Conservation (phyloP, 2,888 invertebrate genomes). For the Synanthedon formicaeformis region DNA sequence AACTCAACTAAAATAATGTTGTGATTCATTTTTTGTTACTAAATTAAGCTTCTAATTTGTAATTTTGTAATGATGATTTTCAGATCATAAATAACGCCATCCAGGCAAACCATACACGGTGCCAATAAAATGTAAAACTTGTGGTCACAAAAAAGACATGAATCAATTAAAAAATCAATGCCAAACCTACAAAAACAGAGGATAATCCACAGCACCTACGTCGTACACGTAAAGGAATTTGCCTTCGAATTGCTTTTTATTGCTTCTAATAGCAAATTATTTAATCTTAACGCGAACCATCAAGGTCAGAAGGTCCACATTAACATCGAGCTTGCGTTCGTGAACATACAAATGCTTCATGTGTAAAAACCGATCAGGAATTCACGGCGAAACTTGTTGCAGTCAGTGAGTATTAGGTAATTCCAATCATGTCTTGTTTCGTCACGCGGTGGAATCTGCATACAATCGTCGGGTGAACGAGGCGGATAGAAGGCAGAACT, state of each 20-base stretch:
- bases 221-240: neutral
- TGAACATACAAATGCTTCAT: conserved; percentile 32
- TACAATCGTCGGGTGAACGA: conserved; percentile 25
- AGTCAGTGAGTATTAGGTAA: conserved; percentile 35
- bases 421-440: conserved; percentile 40
- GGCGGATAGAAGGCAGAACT: conserved; percentile 8
- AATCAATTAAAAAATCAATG: too few species aligned
- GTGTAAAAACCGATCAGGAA: conserved; percentile 27
- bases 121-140: too few species aligned
- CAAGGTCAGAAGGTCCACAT: conserved; percentile 41
- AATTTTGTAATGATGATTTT: too few species aligned
- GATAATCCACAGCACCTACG: too few species aligned
- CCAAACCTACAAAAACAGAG: too few species aligned
- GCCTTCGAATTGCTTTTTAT: neutral
- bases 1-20: too few species aligned
- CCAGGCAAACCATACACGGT: too few species aligned
- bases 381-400: conserved; percentile 32
- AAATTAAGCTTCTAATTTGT: too few species aligned
- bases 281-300: conserved; percentile 2
- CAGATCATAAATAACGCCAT: too few species aligned
- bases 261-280: neutral
- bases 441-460: conserved; percentile 31
- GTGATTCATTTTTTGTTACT: too few species aligned
- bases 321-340: conserved; percentile 28
- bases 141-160: too few species aligned